A percentile compares a stretch with the other conserved stretches of the same genome.
These are phyloP conservation scores for Apteryx mantelli DNA, from an alignment of 2,113 vertebrate genomes.

Conservation along the genomic window DNA sequence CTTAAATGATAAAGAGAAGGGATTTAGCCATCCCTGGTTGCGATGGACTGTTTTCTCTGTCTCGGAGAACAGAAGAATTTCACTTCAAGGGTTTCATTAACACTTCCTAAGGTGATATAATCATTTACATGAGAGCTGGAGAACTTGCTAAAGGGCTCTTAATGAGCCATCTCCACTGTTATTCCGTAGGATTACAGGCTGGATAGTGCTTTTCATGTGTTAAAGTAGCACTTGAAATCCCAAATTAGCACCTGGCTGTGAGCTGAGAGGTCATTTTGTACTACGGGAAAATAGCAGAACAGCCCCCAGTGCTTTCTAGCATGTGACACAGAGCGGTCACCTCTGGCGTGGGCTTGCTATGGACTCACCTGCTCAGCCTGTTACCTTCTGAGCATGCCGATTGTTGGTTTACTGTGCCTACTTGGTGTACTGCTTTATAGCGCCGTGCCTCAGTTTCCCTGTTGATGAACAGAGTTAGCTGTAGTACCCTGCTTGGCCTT, in stretches of 20 bases:
- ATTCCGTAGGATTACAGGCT: neutral
- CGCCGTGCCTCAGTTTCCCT: fast-evolving
- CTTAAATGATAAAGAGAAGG: neutral
- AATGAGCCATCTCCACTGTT: neutral
- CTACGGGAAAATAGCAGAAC: neutral
- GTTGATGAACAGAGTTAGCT: neutral
- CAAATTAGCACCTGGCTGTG: neutral
- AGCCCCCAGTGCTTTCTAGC: neutral
- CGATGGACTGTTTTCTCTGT: neutral
- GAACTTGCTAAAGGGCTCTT: neutral
- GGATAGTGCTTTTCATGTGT: neutral
- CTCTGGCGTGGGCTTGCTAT: neutral
- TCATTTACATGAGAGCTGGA: neutral
- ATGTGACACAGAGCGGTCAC: neutral
- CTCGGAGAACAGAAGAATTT: neutral
- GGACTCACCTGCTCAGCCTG: neutral
- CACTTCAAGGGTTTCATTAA: neutral
- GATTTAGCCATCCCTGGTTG: neutral
- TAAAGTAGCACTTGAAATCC: neutral
- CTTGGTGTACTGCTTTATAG: neutral
- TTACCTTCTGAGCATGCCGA: fast-evolving
- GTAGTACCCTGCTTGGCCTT: fast-evolving
- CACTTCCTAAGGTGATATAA: neutral
- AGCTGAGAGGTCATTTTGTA: neutral
- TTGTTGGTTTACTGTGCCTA: fast-evolving